These are phyloP conservation scores for Forpus xanthops DNA, from an alignment of 2,797 vertebrate species.

Conservation along the genomic window DNA sequence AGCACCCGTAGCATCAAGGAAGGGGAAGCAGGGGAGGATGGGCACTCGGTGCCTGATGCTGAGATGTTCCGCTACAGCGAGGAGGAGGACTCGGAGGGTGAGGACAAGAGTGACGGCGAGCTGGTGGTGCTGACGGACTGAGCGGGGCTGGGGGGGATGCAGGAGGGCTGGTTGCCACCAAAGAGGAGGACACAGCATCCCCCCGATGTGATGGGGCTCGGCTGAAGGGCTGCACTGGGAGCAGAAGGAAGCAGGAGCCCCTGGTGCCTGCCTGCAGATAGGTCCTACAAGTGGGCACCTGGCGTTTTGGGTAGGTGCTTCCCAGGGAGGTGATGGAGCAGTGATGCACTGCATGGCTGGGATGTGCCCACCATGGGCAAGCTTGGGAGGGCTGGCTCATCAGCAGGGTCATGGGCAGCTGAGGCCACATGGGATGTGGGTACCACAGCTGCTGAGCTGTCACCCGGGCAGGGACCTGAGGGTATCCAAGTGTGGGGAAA, in stretches of 20 bases:
- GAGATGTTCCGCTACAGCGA: slow-evolving; percentile 87
- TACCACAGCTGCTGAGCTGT: neutral
- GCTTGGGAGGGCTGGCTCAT: accelerated
- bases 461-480: neutral
- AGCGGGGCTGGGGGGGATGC: neutral
- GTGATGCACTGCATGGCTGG: accelerated
- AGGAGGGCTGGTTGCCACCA: neutral
- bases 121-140: slow-evolving; percentile 94
- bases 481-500: accelerated
- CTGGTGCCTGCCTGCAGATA: neutral
- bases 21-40: slow-evolving; percentile 57
- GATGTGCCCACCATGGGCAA: neutral
- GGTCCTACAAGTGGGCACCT: accelerated
- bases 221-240: neutral
- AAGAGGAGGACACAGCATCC: neutral
- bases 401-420: accelerated
- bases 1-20: slow-evolving; percentile 76
- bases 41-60: slow-evolving; percentile 63
- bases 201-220: accelerated
- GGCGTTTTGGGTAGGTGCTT: neutral
- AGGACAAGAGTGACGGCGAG: slow-evolving; percentile 92
- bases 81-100: slow-evolving; percentile 89
- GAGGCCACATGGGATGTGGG: neutral
- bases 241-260: neutral
- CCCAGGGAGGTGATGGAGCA: neutral